These are phyloP conservation scores for Polypedilum vanderplanki DNA, from an alignment of 1,140 invertebrate species.

Conservation along the genomic window DNA sequence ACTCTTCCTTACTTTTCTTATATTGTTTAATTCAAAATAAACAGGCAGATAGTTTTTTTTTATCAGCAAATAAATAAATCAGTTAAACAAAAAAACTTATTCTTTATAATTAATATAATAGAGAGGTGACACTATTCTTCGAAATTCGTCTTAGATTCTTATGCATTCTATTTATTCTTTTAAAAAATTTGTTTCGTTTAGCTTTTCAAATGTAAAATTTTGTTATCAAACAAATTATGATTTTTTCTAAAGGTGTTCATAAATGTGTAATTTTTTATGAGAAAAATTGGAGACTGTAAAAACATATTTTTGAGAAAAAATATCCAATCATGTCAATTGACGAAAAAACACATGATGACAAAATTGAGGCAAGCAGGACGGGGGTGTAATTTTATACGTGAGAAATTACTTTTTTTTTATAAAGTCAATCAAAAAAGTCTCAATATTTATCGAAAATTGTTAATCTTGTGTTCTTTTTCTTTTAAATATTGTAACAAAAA, in stretches of 20 bases:
- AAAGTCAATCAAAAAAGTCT: neutral
- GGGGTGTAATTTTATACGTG: neutral
- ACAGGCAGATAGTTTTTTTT: neutral
- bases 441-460: too few species aligned
- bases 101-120: neutral
- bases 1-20: neutral
- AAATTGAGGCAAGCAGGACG: neutral
- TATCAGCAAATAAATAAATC: neutral
- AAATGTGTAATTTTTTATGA: neutral
- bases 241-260: too few species aligned
- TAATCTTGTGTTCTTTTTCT: neutral
- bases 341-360: too few species aligned
- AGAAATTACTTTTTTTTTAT: neutral
- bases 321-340: too few species aligned
- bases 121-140: slow-evolving; percentile 25
- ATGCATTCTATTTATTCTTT: slow-evolving; percentile 32
- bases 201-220: neutral
- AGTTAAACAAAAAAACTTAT: neutral
- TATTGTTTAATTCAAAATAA: neutral
- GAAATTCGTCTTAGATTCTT: slow-evolving; percentile 32
- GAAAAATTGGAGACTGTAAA: too few species aligned
- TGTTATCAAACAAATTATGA: neutral
- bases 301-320: too few species aligned
- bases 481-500: neutral
- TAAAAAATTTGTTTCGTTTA: too few species aligned